These are phyloP conservation scores for Porites divaricata DNA, from an alignment of 92 coral and sea anemone genomes.

Conservation along the genomic window DNA sequence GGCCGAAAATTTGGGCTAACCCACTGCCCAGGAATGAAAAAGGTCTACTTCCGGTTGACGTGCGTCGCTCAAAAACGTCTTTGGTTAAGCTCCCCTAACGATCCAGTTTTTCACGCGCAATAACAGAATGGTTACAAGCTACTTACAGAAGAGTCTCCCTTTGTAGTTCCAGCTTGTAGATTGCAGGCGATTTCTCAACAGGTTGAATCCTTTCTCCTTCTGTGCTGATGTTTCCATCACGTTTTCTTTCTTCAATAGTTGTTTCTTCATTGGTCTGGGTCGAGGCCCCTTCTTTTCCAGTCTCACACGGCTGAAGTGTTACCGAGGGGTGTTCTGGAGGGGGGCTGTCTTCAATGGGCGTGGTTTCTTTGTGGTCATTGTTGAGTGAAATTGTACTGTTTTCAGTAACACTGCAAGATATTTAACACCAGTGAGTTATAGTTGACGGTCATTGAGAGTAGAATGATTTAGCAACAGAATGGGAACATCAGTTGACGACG, in stretches of 20 bases:
- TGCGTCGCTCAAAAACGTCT: too few species aligned
- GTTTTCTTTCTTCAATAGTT: neutral
- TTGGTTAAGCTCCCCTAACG: too few species aligned
- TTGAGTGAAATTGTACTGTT: constrained; percentile 15
- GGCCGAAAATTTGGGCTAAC: too few species aligned
- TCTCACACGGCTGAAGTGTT: neutral
- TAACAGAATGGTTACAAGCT: too few species aligned
- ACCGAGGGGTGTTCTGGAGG: neutral
- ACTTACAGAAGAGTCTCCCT: constrained; percentile 63
- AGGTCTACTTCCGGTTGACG: too few species aligned
- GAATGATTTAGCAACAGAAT: too few species aligned
- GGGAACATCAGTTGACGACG: too few species aligned
- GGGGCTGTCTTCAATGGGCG: neutral
- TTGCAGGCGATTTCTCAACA: neutral
- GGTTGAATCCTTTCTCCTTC: neutral
- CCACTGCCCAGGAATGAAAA: too few species aligned
- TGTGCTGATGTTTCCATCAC: neutral
- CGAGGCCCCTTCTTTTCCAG: neutral
- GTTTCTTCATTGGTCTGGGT: constrained; percentile 8
- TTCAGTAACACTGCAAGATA: constrained; percentile 10
- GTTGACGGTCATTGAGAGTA: too few species aligned
- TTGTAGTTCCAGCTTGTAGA: constrained; percentile 58
- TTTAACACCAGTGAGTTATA: too few species aligned
- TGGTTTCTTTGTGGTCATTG: constrained; percentile 7
- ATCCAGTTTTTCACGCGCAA: too few species aligned